Evolutionary conservation across 2,888 invertebrate genomes (phyloP), one percentile per base, ranked within the genome.

Genomic region (Sarcophaga subvicina): DNA sequence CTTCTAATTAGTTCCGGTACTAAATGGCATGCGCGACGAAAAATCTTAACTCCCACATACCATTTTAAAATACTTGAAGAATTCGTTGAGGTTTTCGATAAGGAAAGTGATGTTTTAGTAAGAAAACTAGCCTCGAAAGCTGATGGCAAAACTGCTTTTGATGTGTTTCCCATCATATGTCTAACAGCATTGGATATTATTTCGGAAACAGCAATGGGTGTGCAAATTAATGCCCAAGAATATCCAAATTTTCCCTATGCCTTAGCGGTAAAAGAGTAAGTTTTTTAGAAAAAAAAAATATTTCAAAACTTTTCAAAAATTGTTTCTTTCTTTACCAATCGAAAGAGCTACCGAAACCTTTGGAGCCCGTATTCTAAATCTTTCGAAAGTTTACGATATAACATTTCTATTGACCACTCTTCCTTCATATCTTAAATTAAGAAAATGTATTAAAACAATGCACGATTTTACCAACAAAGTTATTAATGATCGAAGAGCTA

Each of bases 51-150:
- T 0, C 96, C 97, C 0, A 95, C 97, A 0, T 97, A 97, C 91
- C 97, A 97, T 92, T 97, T 97, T 91, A 96, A 96, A 90, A 96
- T 97, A 82, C 92, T 97, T 73, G 95, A 96, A 90, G 95, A 96
- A 89, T 97, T 96, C 91, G 91, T 96, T 14, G 95, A 95, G 10
- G 95, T 96, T 0, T 96, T 97, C 90, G 95, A 96, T 89, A 95
- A 95, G 83, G 95, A 96, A 87, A 93, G 95, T n/a, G 92, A 93
- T 60, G 93, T 95, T 45, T 92, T 97, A 87, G 91, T 94, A 0
- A 91, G 95, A 1, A 95, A 95, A 88, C 91, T 96, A 27, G 90
- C 90, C n/a, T 77, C 88, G 25, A 89, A 92, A 84, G 91, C 91
- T 1, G 90, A 93, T 12, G 93, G 94, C 2, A 93, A 94, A 49